Base-by-base conservation (phyloP, 2,797 vertebrate genomes). In the Lepilemur septentrionalis region DNA sequence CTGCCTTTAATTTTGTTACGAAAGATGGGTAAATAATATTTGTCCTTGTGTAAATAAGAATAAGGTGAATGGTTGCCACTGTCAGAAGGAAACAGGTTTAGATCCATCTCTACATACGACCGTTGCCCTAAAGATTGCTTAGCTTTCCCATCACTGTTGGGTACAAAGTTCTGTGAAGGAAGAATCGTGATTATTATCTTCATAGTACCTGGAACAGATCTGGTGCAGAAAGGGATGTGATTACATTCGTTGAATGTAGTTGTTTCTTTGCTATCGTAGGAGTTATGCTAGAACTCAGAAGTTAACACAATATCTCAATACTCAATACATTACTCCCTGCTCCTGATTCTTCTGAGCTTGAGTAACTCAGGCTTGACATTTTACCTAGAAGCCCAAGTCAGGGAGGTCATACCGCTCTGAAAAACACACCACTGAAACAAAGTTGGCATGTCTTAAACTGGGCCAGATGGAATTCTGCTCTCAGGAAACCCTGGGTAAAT, bases 401-500 rank as follows among this genome's bases (percentile, higher is more conserved):
- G 32, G 70, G 55, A 38, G n/a, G 55, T 61, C 84, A 30, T 1
- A 76, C 32, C 35, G 3, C 81, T 94, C 43, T 88, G 43, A 55
- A 69, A 83, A 93, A 59, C 46, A 80, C 3, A 5, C 32, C 67
- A 38, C 2, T 59, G 67, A 57, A 43, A 41, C 18, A 18, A 95
- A 25, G 59, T 84, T 70, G 35, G 78, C 25, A 1, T n/a, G 73
- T 70, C 78, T 96, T 82, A 30, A 55, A 28, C 4, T 10, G 73
- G 50, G 50, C 50, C 61, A 86, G 95, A 85, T 86, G 91, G 73
- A 94, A 75, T 89, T 82, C 69, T 93, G 63, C 70, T 95, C 93
- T 91, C 90, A 6, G 52, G 78, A 88, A 96, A 83, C n/a, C 81
- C 69, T 86, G 82, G 65, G 52, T 94, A 96, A 89, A 91, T 61